Percentiles rank a stretch among this genome's conserved stretches.
These are phyloP conservation scores for Hyla sarda DNA, from an alignment of 2,113 vertebrate species.

Conservation along the genomic window DNA sequence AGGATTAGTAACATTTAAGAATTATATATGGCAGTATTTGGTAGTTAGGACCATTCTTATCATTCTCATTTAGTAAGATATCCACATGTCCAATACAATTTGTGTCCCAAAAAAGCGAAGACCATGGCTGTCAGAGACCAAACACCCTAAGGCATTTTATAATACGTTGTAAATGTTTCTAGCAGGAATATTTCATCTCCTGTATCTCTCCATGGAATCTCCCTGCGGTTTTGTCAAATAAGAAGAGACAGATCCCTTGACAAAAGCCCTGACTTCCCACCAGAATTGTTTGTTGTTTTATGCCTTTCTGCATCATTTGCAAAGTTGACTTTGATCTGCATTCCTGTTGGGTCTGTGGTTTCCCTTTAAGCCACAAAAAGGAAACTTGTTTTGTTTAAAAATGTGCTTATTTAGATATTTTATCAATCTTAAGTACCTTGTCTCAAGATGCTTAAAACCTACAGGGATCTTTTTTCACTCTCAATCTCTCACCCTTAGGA, in stretches of 20 bases:
- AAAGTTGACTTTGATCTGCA: conserved; percentile 81
- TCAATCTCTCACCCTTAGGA: conserved; percentile 59
- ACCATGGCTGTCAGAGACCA: background rate
- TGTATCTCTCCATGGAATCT: conserved; percentile 73
- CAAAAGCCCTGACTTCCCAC: conserved; percentile 77
- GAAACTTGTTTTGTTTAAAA: conserved; percentile 79
- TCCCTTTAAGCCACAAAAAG: conserved; percentile 76
- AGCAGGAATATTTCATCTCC: conserved; percentile 27
- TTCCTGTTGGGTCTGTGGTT: conserved; percentile 79
- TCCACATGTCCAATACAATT: no score
- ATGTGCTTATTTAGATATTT: conserved; percentile 78
- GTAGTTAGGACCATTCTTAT: background rate
- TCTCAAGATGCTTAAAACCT: conserved; percentile 71
- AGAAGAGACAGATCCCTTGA: conserved; percentile 79
- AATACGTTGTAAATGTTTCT: background rate
- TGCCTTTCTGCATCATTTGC: conserved; percentile 84
- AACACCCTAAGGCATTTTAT: background rate
- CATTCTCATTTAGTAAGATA: background rate
- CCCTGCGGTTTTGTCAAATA: conserved; percentile 75
- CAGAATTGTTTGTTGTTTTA: conserved; percentile 83
- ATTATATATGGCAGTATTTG: no score
- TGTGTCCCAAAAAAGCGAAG: no score
- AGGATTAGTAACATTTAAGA: background rate
- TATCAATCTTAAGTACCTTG: conserved; percentile 71
- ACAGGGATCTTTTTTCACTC: conserved; percentile 62